These are phyloP conservation scores for Clupea harengus DNA, from an alignment of 2,113 vertebrate species.

Conservation along the genomic window DNA sequence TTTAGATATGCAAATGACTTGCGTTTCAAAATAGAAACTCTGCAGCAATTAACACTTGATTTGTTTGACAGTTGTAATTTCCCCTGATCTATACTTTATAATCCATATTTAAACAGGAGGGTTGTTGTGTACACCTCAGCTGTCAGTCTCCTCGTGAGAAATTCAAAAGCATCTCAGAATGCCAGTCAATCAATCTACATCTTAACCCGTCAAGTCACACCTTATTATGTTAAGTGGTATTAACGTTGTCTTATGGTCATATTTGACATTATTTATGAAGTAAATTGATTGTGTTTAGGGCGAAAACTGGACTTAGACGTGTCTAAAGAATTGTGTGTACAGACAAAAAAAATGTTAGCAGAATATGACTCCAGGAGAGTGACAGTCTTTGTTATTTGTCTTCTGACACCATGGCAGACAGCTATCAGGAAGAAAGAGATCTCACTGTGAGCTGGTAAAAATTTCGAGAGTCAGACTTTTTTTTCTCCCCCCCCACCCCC, in stretches of 20 bases:
- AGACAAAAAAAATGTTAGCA: slow-evolving; percentile 59
- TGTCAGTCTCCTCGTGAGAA: slow-evolving; percentile 46
- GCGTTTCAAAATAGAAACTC: slow-evolving; percentile 48
- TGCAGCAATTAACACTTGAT: slow-evolving; percentile 48
- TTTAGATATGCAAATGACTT: slow-evolving; percentile 50
- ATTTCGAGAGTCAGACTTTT: slow-evolving; percentile 67
- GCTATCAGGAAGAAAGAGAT: slow-evolving; percentile 78
- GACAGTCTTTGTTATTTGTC: slow-evolving; percentile 78
- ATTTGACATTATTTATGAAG: slow-evolving; percentile 14
- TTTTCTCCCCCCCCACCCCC: slow-evolving; percentile 32
- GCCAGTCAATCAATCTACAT: slow-evolving; percentile 44
- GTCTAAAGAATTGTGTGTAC: slow-evolving; percentile 30
- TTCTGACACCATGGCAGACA: slow-evolving; percentile 77
- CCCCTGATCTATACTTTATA: slow-evolving; percentile 37
- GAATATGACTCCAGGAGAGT: slow-evolving; percentile 66
- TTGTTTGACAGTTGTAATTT: slow-evolving; percentile 52
- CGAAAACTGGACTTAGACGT: slow-evolving; percentile 8
- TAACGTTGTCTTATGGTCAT: not conserved
- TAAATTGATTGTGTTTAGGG: not conserved
- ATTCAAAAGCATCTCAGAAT: slow-evolving; percentile 45
- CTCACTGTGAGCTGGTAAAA: slow-evolving; percentile 64
- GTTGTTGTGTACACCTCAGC: slow-evolving; percentile 39
- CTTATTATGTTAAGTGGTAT: not conserved
- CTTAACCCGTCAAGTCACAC: slow-evolving; percentile 33
- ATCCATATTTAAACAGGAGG: slow-evolving; percentile 32